phyloP scores from a whole-genome alignment of 2,888 invertebrate genomes.

The Xestia c-nigrum region DNA sequence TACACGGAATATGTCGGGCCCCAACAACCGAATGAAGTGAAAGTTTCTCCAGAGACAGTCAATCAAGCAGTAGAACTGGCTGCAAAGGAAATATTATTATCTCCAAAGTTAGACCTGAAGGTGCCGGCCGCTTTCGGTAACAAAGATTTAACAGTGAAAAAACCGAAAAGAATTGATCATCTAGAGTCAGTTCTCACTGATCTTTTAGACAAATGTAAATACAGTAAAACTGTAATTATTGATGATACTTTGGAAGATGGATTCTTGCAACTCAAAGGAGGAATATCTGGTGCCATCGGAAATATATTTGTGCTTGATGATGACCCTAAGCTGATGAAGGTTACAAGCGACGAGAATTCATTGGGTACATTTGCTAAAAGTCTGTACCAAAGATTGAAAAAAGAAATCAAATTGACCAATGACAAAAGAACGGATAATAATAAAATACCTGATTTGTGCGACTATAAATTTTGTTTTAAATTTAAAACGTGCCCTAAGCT shows the following conservation, averaged over 20 bases:
- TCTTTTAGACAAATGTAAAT: not conserved
- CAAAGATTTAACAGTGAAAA: constrained; percentile 36
- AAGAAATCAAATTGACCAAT: not conserved
- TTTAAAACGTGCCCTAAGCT: not conserved
- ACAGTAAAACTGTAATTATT: constrained; percentile 22
- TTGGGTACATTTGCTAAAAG: constrained; percentile 1
- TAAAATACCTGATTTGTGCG: not conserved
- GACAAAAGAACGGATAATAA: not conserved
- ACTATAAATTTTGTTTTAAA: constrained; percentile 15
- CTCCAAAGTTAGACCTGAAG: constrained; percentile 21
- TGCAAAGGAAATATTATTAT: constrained; percentile 18
- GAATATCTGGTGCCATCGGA: constrained; percentile 4
- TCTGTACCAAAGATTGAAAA: constrained; percentile 1
- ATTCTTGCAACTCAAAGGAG: not conserved
- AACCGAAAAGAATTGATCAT: constrained; percentile 5
- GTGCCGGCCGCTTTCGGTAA: constrained; percentile 55
- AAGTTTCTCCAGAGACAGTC: not conserved
- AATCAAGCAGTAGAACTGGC: constrained; percentile 10
- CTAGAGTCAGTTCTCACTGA: not conserved
- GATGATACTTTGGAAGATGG: constrained; percentile 15
- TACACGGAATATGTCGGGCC: not conserved
- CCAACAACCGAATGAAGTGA: not conserved
- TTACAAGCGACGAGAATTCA: not conserved
- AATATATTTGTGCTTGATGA: constrained; percentile 17
- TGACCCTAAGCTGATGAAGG: not conserved